These are phyloP conservation scores for Poeciliopsis prolifica DNA, from an alignment of 2,113 vertebrate genomes.

Conservation along the genomic window DNA sequence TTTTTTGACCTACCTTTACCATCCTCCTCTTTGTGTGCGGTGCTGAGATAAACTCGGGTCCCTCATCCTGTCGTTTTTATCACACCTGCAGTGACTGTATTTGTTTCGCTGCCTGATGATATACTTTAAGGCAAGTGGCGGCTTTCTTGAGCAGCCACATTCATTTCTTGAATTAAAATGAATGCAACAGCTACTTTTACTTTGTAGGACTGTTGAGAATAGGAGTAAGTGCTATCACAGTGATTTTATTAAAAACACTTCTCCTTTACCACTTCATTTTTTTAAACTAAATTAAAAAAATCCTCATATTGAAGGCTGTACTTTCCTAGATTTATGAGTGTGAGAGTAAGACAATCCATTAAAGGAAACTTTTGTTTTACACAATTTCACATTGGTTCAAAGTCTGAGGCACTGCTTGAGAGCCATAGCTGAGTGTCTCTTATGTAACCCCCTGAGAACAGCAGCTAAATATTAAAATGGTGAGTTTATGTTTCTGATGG, in stretches of 20 bases:
- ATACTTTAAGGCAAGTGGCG: not conserved
- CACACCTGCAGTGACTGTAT: not conserved
- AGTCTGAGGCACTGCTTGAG: too few relatives aligned
- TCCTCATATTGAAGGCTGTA: too few relatives aligned
- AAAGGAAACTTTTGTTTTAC: too few relatives aligned
- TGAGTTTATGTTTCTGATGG: too few relatives aligned
- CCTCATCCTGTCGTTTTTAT: not conserved
- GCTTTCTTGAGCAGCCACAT: not conserved
- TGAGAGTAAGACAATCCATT: too few relatives aligned
- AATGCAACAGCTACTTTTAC: not conserved
- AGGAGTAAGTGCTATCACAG: not conserved
- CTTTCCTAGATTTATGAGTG: too few relatives aligned
- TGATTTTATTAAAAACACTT: not conserved
- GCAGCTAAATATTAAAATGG: too few relatives aligned
- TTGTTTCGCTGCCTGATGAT: not conserved
- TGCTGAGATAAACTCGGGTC: not conserved
- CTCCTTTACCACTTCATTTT: not conserved
- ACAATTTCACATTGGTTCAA: too few relatives aligned
- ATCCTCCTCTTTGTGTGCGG: not conserved
- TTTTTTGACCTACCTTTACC: not conserved
- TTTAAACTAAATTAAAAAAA: too few relatives aligned
- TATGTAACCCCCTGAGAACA: too few relatives aligned
- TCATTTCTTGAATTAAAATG: not conserved
- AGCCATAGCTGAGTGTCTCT: too few relatives aligned
- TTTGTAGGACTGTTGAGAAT: not conserved